These are phyloP conservation scores for Buathra laborator DNA, from an alignment of 2,888 invertebrate genomes.

Conservation along the genomic window DNA sequence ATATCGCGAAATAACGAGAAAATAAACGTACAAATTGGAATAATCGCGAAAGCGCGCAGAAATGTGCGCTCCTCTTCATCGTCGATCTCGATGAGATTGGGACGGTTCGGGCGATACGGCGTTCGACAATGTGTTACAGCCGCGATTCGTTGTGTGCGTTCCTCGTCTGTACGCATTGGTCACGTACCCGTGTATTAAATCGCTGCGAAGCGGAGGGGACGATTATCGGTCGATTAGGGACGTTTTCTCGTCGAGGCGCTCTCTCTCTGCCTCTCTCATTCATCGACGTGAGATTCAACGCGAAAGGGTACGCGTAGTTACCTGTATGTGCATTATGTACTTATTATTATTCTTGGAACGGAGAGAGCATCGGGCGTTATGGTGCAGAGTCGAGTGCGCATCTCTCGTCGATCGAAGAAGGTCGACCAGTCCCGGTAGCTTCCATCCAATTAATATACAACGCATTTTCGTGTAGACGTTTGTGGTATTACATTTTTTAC, in stretches of 20 bases:
- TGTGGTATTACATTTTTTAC: constrained; percentile 33
- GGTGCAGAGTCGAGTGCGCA: constrained; percentile 7
- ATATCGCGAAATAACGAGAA: constrained; percentile 30
- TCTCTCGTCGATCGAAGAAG: constrained; percentile 37
- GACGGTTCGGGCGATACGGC: background rate
- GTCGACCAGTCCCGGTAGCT: constrained; percentile 34
- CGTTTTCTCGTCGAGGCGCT: constrained; percentile 51
- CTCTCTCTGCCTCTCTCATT: constrained; percentile 1
- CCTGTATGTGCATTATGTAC: constrained; percentile 17
- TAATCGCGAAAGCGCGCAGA: constrained; percentile 25
- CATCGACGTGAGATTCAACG: constrained; percentile 19
- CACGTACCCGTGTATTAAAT: constrained; percentile 52
- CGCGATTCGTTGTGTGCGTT: background rate
- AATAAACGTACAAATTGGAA: constrained; percentile 22
- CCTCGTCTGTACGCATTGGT: constrained; percentile 12
- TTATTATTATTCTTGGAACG: constrained; percentile 51
- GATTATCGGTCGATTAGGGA: constrained; percentile 60
- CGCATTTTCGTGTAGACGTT: constrained; percentile 18
- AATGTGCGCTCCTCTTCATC: background rate
- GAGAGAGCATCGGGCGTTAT: constrained; percentile 34
- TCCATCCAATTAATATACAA: constrained; percentile 43
- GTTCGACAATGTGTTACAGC: constrained; percentile 33
- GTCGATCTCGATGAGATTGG: constrained; percentile 27
- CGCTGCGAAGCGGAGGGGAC: constrained; percentile 34
- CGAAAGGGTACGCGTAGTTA: constrained; percentile 8